phyloP scores from a whole-genome alignment of 30 jellyfish, hydroid and myxozoan genomes.

The Cassiopea xamachana region DNA sequence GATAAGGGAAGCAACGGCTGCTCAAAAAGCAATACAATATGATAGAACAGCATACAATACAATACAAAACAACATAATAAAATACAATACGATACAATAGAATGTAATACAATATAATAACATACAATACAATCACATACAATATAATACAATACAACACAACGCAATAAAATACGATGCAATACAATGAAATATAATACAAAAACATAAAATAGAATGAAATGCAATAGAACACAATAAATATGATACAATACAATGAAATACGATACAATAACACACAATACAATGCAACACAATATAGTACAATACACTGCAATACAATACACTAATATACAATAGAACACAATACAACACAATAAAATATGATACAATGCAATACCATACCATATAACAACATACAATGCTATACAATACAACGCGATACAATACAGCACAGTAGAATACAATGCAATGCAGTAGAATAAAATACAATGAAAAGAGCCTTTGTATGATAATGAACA shows the following conservation, averaged over 20 bases:
- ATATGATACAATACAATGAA: not conserved
- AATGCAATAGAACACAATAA: not conserved
- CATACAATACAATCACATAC: not conserved
- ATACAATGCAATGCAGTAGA: too few species aligned
- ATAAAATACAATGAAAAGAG: not conserved
- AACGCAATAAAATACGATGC: not conserved
- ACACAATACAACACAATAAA: too few species aligned
- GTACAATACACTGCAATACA: too few species aligned
- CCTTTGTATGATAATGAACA: not conserved
- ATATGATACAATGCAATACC: too few species aligned
- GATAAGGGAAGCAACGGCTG: not conserved
- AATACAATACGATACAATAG: constrained; percentile 5
- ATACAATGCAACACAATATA: not conserved
- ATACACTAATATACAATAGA: too few species aligned
- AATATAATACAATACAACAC: constrained; percentile 1
- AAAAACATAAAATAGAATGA: not conserved
- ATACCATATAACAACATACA: too few species aligned
- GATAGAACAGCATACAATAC: not conserved
- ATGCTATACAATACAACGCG: too few species aligned
- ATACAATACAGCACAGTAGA: too few species aligned
- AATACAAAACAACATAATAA: not conserved
- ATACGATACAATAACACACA: not conserved
- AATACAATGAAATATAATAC: not conserved
- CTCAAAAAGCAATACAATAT: not conserved
- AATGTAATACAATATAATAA: not conserved